Evolutionary conservation across 1,140 invertebrate species (phyloP).

Genomic region (Magallana angulata): DNA sequence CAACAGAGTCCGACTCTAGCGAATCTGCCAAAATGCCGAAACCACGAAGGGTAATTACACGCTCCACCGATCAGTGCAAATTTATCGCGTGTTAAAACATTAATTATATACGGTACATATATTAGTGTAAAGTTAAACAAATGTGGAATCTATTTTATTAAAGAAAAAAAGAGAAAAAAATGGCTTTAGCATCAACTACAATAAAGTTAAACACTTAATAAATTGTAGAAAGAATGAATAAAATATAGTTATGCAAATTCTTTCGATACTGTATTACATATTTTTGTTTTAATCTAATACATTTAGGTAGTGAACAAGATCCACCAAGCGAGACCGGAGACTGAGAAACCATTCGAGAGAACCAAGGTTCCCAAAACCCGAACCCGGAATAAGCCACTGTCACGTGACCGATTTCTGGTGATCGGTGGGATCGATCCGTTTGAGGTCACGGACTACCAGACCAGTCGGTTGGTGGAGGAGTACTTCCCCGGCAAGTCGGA

Average conservation of each 20-base stretch:
- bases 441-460: conserved; percentile 34
- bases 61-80: too few relatives aligned
- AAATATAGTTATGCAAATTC: too few relatives aligned
- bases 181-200: too few relatives aligned
- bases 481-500: conserved; percentile 57
- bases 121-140: too few relatives aligned
- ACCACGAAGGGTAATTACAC: background rate
- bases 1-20: background rate
- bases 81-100: too few relatives aligned
- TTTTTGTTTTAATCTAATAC: too few relatives aligned
- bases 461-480: conserved; percentile 56
- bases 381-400: background rate
- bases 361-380: background rate
- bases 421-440: conserved; percentile 62
- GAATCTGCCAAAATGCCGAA: background rate
- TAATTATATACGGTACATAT: too few relatives aligned
- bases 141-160: too few relatives aligned
- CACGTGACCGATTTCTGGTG: conserved; percentile 42
- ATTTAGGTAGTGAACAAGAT: background rate
- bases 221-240: too few relatives aligned
- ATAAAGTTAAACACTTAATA: too few relatives aligned
- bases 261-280: too few relatives aligned
- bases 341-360: background rate
- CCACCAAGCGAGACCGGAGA: background rate
- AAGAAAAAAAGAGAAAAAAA: too few relatives aligned